Conservation (phyloP, 2,113 vertebrate genomes). For the Ctenodactylus gundi region DNA sequence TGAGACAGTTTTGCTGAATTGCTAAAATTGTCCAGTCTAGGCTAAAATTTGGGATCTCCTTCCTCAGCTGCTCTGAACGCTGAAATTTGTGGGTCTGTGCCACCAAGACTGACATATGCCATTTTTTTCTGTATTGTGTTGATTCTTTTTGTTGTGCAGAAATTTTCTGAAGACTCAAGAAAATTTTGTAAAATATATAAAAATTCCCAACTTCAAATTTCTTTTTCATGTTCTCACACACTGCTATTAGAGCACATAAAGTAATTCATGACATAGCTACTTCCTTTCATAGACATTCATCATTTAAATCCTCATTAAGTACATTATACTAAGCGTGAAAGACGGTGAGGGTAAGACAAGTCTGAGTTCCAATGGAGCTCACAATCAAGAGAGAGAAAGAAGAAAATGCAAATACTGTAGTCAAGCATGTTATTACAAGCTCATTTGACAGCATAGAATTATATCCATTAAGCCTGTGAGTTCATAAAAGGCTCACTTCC, state of each 20-base stretch:
- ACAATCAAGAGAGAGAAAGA: neutral
- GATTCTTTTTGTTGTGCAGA: neutral
- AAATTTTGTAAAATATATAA: neutral
- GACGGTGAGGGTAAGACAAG: neutral
- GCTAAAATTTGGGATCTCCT: too few species aligned
- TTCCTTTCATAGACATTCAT: too few species aligned
- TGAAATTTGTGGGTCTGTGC: too few species aligned
- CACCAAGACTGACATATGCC: too few species aligned
- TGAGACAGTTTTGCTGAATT: too few species aligned
- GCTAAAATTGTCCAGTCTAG: too few species aligned
- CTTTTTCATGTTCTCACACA: neutral
- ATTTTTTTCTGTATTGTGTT: neutral
- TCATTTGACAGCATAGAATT: neutral
- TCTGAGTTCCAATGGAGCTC: neutral
- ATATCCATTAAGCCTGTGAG: rapidly evolving
- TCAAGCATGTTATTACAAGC: neutral
- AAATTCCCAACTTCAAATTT: neutral
- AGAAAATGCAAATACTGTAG: neutral
- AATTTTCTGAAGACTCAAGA: neutral
- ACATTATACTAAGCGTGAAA: neutral
- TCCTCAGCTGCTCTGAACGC: too few species aligned
- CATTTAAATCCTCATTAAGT: neutral
- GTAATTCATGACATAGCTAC: neutral
- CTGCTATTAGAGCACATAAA: neutral
- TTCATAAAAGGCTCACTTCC: neutral